Conservation (phyloP, 2,113 vertebrate species). For the Nanorana parkeri region DNA sequence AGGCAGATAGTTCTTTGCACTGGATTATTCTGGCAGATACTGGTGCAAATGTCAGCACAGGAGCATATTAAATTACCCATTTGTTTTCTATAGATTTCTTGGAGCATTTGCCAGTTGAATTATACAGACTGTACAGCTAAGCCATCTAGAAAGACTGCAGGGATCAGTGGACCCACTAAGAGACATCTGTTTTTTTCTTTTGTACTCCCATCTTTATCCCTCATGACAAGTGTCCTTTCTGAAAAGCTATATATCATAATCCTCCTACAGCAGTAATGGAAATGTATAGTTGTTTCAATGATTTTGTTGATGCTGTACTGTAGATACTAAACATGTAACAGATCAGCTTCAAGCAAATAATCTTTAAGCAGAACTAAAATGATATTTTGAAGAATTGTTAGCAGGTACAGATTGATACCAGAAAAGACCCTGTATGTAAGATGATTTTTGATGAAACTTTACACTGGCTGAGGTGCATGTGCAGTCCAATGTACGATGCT, state of each 20-base stretch:
- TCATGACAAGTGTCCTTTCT: slow-evolving; percentile 7
- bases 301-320: too few species aligned
- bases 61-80: slow-evolving; percentile 2
- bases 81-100: slow-evolving; percentile 18
- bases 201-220: slow-evolving; percentile 5
- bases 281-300: too few species aligned
- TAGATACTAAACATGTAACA: too few species aligned
- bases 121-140: slow-evolving; percentile 14
- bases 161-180: neutral
- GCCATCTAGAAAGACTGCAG: neutral
- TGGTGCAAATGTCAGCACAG: neutral
- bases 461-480: too few species aligned
- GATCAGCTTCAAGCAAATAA: too few species aligned
- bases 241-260: neutral
- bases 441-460: too few species aligned
- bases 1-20: neutral
- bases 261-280: too few species aligned
- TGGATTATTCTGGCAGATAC: neutral
- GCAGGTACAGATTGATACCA: too few species aligned
- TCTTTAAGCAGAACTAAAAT: too few species aligned
- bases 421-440: too few species aligned
- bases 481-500: too few species aligned
- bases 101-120: neutral
- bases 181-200: slow-evolving; percentile 21
- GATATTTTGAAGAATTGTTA: too few species aligned